These are phyloP conservation scores for Drosophila hydei DNA, from an alignment of 1,140 invertebrate genomes.

Conservation along the genomic window DNA sequence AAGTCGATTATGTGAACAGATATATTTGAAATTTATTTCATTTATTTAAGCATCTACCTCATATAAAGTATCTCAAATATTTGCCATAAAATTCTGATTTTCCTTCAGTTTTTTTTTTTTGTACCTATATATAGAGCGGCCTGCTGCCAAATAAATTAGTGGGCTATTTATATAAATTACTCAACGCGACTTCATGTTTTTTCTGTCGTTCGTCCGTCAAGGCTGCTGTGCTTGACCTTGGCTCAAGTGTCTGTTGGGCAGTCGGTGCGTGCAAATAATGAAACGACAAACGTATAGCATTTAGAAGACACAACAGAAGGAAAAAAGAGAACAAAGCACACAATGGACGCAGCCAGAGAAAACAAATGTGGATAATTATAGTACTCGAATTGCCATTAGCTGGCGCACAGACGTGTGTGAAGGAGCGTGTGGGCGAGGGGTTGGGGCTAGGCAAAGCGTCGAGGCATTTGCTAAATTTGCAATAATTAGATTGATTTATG, in stretches of 20 bases:
- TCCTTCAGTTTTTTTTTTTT: neutral
- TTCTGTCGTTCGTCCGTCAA: conserved; percentile 7
- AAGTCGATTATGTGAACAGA: too few species aligned
- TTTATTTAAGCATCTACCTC: neutral
- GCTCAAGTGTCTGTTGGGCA: conserved; percentile 29
- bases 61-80: neutral
- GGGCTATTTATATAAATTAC: conserved; percentile 72
- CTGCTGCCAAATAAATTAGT: conserved; percentile 60
- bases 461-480: conserved; percentile 68
- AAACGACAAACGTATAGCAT: conserved; percentile 34
- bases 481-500: conserved; percentile 82
- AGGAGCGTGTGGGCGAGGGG: neutral
- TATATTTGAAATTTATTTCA: neutral
- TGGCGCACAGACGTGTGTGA: conserved; percentile 4
- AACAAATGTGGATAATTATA: conserved; percentile 74
- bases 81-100: conserved; percentile 2
- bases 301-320: conserved; percentile 20
- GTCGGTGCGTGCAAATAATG: conserved; percentile 65
- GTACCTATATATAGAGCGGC: conserved; percentile 21
- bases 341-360: neutral
- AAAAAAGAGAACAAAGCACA: conserved; percentile 20
- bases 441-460: conserved; percentile 14
- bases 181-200: conserved; percentile 1
- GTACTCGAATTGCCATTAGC: conserved; percentile 67
- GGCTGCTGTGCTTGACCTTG: conserved; percentile 12